phyloP scores from a whole-genome alignment of 1,140 invertebrate species.

The Bemisia tabaci region DNA sequence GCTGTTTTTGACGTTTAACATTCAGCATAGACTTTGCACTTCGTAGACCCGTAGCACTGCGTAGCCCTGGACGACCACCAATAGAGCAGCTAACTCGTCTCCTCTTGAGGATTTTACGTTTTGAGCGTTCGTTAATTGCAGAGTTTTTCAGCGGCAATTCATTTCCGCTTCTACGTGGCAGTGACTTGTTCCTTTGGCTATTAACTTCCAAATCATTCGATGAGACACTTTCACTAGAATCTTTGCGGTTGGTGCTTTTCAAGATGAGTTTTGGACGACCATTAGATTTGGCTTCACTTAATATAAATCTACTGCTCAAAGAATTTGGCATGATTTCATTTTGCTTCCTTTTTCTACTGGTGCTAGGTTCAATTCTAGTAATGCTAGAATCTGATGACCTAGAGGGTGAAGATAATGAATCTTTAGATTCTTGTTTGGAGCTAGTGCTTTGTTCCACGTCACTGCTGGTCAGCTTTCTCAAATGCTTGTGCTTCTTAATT shows the following conservation, averaged over 20 bases:
- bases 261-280: neutral
- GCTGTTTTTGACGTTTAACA: conserved; percentile 8
- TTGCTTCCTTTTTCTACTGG: neutral
- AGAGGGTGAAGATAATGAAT: neutral
- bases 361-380: neutral
- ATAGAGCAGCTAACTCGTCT: conserved; percentile 9
- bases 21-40: conserved; percentile 39
- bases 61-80: conserved; percentile 14
- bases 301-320: neutral
- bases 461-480: neutral
- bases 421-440: neutral
- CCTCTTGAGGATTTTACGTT: conserved; percentile 9
- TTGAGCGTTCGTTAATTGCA: neutral
- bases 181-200: neutral
- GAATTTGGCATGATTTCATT: neutral
- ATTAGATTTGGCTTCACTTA: neutral
- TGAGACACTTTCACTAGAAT: neutral
- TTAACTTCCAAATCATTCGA: neutral
- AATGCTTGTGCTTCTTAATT: neutral
- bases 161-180: neutral
- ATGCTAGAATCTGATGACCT: neutral
- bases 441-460: neutral
- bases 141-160: neutral
- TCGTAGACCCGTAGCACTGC: conserved; percentile 28
- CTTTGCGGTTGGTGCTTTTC: neutral